phyloP scores from a whole-genome alignment of 1,140 invertebrate genomes.

The Drosophila mojavensis region DNA sequence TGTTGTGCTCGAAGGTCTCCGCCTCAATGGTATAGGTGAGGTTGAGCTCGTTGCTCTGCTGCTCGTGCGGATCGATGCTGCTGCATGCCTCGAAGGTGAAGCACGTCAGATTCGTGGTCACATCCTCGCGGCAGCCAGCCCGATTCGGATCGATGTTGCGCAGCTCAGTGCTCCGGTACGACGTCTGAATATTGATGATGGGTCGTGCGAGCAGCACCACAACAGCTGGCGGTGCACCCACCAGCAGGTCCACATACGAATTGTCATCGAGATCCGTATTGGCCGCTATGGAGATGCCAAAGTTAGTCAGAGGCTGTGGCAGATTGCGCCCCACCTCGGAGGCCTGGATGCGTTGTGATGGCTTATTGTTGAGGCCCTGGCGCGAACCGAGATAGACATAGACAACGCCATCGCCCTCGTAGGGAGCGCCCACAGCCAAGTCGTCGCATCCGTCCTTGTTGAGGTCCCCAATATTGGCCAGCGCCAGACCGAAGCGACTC shows the following conservation, averaged over 20 bases:
- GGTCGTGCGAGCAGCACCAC: slow-evolving; percentile 91
- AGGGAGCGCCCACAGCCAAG: slow-evolving; percentile 95
- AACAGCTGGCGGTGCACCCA: slow-evolving; percentile 88
- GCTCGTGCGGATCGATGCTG: slow-evolving; percentile 88
- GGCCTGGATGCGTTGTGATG: slow-evolving; percentile 87
- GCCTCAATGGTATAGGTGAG: slow-evolving; percentile 92
- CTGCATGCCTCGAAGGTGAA: slow-evolving; percentile 96
- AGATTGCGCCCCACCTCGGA: slow-evolving; percentile 74
- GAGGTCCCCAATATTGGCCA: slow-evolving; percentile 94
- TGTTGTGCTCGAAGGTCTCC: slow-evolving; percentile 90
- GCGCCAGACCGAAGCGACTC: slow-evolving; percentile 93
- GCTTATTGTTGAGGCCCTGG: slow-evolving; percentile 89
- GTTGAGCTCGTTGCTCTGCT: slow-evolving; percentile 85
- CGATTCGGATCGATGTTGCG: slow-evolving; percentile 92
- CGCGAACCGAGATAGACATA: slow-evolving; percentile 94
- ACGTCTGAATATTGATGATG: slow-evolving; percentile 93
- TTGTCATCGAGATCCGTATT: slow-evolving; percentile 96
- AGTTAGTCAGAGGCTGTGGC: slow-evolving; percentile 87
- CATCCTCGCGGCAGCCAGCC: slow-evolving; percentile 89
- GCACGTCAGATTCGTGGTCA: slow-evolving; percentile 89
- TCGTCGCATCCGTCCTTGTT: slow-evolving; percentile 96
- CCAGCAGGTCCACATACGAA: slow-evolving; percentile 95
- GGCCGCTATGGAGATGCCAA: slow-evolving; percentile 95
- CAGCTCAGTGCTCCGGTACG: slow-evolving; percentile 86
- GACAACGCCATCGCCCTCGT: slow-evolving; percentile 92